Conservation (phyloP, 1,140 invertebrate genomes). For the Hylaeus volcanicus region DNA sequence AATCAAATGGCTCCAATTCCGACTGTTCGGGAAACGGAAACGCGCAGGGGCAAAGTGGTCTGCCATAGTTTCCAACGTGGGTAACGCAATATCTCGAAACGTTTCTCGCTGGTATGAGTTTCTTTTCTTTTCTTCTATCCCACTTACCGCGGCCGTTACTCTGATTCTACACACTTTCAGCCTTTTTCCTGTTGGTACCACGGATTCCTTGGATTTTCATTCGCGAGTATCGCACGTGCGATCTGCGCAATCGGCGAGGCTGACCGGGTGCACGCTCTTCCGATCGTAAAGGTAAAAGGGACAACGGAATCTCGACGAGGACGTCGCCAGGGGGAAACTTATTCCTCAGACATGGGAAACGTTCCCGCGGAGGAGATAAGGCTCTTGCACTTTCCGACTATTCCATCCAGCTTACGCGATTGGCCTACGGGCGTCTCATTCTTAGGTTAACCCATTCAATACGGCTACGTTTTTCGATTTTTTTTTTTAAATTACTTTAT, state of each 20-base stretch:
- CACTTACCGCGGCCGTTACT: slow-evolving; percentile 43
- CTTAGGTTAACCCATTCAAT: no score
- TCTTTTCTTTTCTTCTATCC: slow-evolving; percentile 38
- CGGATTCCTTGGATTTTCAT: slow-evolving; percentile 54
- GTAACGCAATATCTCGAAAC: slow-evolving; percentile 47
- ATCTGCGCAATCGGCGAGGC: slow-evolving; percentile 54
- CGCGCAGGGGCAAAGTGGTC: neutral
- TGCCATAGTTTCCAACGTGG: neutral
- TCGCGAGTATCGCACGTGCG: slow-evolving; percentile 49
- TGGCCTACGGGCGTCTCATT: no score
- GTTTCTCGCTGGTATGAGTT: slow-evolving; percentile 26
- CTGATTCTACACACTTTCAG: slow-evolving; percentile 47
- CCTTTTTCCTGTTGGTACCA: slow-evolving; percentile 23
- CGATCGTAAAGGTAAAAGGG: slow-evolving; percentile 51
- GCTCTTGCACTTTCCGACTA: neutral
- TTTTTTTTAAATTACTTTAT: no score
- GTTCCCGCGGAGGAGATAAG: slow-evolving; percentile 23
- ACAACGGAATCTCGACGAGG: slow-evolving; percentile 29
- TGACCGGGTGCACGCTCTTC: slow-evolving; percentile 33
- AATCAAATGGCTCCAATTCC: neutral
- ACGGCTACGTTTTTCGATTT: no score
- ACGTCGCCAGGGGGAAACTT: slow-evolving; percentile 20
- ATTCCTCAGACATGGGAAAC: slow-evolving; percentile 3
- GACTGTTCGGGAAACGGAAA: neutral
- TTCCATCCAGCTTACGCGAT: neutral